These are phyloP conservation scores for Paedocypris sp. DNA, from an alignment of 2,113 vertebrate species.

Conservation along the genomic window DNA sequence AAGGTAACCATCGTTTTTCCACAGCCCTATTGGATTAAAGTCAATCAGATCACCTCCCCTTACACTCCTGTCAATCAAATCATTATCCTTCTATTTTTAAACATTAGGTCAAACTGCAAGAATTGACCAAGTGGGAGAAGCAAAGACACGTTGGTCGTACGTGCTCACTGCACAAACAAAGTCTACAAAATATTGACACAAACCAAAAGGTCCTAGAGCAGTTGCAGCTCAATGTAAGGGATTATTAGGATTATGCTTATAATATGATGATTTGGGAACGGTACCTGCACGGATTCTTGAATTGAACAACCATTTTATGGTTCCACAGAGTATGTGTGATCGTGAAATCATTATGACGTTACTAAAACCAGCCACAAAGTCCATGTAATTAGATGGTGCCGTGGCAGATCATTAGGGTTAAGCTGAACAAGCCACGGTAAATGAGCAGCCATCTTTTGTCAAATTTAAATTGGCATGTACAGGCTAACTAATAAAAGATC, in stretches of 20 bases:
- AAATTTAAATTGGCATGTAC: neutral
- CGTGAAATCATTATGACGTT: neutral
- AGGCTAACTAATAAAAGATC: constrained; percentile 12
- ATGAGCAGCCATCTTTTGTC: neutral
- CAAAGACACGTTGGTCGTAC: neutral
- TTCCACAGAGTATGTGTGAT: neutral
- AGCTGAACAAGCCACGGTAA: neutral
- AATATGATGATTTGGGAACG: neutral
- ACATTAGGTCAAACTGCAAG: constrained; percentile 47
- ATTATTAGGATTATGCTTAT: neutral
- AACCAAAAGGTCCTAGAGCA: neutral
- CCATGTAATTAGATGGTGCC: constrained; percentile 1
- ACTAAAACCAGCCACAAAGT: neutral
- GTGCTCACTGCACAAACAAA: neutral
- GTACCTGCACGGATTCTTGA: neutral
- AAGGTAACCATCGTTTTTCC: constrained; percentile 17
- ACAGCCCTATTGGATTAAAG: constrained; percentile 49
- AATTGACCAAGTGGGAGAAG: neutral
- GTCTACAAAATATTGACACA: neutral
- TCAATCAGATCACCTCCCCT: constrained; percentile 34
- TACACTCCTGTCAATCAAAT: constrained; percentile 54
- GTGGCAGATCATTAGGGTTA: neutral
- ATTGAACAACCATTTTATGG: constrained; percentile 15
- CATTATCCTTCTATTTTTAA: constrained; percentile 58
- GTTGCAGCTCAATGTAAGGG: neutral